Percentiles rank a stretch among this genome's conserved stretches.
Evolutionary conservation across 2,113 vertebrate genomes (phyloP).

Genomic region (Sturnira hondurensis): DNA sequence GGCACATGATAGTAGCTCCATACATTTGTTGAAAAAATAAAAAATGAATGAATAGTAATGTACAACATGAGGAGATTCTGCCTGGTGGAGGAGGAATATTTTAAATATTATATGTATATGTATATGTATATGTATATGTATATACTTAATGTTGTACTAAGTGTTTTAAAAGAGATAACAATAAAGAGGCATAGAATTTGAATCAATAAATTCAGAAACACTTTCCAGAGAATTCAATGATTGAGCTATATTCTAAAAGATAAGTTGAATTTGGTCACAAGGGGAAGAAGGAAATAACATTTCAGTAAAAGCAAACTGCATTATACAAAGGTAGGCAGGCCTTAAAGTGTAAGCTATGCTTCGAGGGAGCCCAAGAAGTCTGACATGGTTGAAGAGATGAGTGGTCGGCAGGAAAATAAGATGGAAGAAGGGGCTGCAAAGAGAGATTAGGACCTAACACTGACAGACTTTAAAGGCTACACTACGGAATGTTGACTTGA

Average conservation of each 20-base stretch:
- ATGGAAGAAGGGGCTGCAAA: not conserved
- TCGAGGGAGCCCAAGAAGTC: not conserved
- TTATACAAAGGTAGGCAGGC: not conserved
- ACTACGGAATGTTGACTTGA: not conserved
- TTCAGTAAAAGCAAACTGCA: not conserved
- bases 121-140: not conserved
- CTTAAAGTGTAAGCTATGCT: not conserved
- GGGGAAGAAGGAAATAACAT: not conserved
- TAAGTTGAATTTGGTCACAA: conserved; percentile 10
- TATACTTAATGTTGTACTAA: not conserved
- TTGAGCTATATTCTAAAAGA: not conserved
- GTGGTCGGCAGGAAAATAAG: not conserved
- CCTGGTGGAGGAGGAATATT: not conserved
- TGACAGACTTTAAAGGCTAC: not conserved
- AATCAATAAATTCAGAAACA: not conserved
- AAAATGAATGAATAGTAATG: not conserved
- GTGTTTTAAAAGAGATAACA: conserved; percentile 8
- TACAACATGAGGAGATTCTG: not conserved
- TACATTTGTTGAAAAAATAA: not conserved
- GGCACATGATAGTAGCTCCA: not conserved
- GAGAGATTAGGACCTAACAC: not conserved
- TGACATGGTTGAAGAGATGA: not conserved
- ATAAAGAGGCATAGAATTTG: not conserved
- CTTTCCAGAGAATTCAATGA: not conserved
- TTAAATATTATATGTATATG: not conserved